Percentiles rank a stretch among this genome's conserved stretches.
Conservation (phyloP, 1,140 invertebrate genomes). For the Eriosoma lanigerum region DNA sequence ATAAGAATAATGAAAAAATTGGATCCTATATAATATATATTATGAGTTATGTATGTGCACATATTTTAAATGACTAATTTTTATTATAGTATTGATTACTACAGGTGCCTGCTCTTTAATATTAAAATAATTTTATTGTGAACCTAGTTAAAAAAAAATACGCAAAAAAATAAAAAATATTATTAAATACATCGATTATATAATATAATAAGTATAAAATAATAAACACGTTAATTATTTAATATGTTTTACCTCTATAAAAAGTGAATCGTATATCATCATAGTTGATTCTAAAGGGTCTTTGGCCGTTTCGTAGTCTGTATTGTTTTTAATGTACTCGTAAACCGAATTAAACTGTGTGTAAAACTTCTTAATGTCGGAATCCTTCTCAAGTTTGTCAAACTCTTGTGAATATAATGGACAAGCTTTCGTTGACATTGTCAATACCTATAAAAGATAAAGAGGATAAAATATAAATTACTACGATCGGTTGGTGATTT, state of each 20-base stretch:
- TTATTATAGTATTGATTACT: too few species aligned
- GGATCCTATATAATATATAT: too few species aligned
- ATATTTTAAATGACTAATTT: too few species aligned
- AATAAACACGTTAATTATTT: not conserved
- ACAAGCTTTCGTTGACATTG: not conserved
- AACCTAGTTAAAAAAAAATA: too few species aligned
- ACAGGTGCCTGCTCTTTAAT: too few species aligned
- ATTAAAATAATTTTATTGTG: too few species aligned
- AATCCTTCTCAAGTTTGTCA: not conserved
- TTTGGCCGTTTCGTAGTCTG: too few species aligned
- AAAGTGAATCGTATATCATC: not conserved
- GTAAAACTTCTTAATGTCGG: not conserved
- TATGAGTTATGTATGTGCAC: too few species aligned
- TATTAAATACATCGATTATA: too few species aligned
- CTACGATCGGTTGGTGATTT: not conserved
- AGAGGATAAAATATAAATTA: not conserved
- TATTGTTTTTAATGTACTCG: not conserved
- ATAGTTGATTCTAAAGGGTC: not conserved
- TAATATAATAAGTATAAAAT: too few species aligned
- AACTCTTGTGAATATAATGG: not conserved
- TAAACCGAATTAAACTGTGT: not conserved
- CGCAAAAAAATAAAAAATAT: too few species aligned
- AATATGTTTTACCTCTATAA: conserved; percentile 8
- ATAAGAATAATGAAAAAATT: too few species aligned
- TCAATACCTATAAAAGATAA: not conserved